A percentile compares a stretch with the other conserved stretches of the same genome.
phyloP scores from a whole-genome alignment of 1,140 invertebrate species.

The Ceratina japonica region DNA sequence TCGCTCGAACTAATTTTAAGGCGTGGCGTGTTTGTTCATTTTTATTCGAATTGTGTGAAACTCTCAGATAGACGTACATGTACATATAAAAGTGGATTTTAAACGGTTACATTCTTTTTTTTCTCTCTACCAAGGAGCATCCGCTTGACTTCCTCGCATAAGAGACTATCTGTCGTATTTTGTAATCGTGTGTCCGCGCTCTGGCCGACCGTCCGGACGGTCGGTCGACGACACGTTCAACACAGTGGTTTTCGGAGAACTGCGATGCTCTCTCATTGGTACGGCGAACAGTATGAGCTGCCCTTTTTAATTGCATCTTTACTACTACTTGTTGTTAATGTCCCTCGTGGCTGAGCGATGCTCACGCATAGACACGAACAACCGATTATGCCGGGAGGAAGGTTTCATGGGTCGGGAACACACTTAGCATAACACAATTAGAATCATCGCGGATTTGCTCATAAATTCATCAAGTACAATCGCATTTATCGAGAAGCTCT shows the following conservation, averaged over 20 bases:
- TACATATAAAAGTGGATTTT: conserved; percentile 20
- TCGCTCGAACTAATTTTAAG: conserved; percentile 18
- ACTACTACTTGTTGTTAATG: conserved; percentile 46
- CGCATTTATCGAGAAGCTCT: conserved; percentile 57
- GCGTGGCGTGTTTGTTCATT: not conserved
- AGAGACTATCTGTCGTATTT: conserved; percentile 53
- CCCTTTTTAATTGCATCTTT: conserved; percentile 42
- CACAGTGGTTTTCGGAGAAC: conserved; percentile 48
- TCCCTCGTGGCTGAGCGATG: conserved; percentile 41
- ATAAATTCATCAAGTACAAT: conserved; percentile 61
- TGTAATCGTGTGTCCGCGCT: conserved; percentile 50
- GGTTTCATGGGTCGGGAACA: conserved; percentile 48
- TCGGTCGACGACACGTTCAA: conserved; percentile 38
- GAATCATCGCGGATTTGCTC: conserved; percentile 57
- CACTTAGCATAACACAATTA: conserved; percentile 50
- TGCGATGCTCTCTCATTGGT: conserved; percentile 60
- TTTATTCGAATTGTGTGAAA: conserved; percentile 1
- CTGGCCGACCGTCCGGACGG: conserved; percentile 20
- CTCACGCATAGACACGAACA: conserved; percentile 34
- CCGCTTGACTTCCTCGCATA: conserved; percentile 42
- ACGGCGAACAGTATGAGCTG: conserved; percentile 56
- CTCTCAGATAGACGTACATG: not conserved
- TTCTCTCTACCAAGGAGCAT: conserved; percentile 42
- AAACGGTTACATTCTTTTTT: conserved; percentile 43
- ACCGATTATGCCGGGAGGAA: conserved; percentile 37